Conservation (phyloP, 2,113 vertebrate genomes). For the Chlorodrepanis virens region DNA sequence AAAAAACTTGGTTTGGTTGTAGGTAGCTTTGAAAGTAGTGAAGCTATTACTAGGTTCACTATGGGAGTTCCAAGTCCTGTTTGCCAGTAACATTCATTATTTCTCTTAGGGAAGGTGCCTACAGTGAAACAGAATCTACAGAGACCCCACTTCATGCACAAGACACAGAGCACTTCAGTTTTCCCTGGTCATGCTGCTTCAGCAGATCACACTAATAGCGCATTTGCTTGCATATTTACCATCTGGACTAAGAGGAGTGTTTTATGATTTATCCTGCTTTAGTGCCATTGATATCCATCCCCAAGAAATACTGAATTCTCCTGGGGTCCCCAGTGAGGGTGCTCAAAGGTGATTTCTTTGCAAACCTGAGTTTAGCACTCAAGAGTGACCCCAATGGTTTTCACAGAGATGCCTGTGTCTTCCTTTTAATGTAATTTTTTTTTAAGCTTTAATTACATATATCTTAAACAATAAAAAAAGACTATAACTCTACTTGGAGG, state of each 20-base stretch:
- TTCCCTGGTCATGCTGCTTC: not conserved
- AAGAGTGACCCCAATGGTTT: not conserved
- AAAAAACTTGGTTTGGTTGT: not conserved
- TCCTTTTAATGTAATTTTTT: not conserved
- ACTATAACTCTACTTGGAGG: not conserved
- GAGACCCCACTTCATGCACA: not conserved
- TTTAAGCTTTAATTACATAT: not conserved
- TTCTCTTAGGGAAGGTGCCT: not conserved
- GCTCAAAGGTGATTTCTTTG: not conserved
- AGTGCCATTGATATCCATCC: not conserved
- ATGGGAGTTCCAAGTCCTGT: not conserved
- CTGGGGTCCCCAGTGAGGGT: not conserved
- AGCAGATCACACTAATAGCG: not conserved
- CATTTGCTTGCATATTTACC: not conserved
- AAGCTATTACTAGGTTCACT: not conserved
- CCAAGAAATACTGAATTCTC: not conserved
- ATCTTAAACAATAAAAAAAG: not conserved
- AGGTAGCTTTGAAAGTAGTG: not conserved
- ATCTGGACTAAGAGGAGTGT: not conserved
- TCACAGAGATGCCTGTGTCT: not conserved
- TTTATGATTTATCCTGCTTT: not conserved
- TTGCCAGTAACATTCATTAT: not conserved
- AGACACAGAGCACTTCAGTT: rapidly evolving
- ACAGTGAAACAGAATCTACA: not conserved
- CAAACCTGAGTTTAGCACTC: not conserved